Evolutionary conservation across 2,113 vertebrate species (phyloP), one percentile per base, ranked within the genome.

Genomic region (Clinocottus analis): DNA sequence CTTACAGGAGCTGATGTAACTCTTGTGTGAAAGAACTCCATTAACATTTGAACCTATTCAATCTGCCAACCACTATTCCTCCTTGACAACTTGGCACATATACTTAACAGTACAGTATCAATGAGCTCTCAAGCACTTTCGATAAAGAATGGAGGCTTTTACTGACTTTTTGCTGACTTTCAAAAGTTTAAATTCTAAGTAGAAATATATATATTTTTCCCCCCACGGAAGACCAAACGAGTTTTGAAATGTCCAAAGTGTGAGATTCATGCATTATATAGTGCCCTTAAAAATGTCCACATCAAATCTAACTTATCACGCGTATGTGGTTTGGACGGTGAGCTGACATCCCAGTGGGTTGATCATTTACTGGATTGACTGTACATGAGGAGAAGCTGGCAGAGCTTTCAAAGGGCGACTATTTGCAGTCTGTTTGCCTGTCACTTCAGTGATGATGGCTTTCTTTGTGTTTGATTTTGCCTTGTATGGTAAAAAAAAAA

Each of bases 1-100:
- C 29, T 62, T 21, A 37, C 49, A 43, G 45, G 25, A 35, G 75
- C 39, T 3, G 39, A 53, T 73, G 25, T 79, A 56, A 66, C 19
- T 75, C 59, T 70, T 16, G n/a, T 35, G 61, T 56, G 43, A 85
- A 67, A 73, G 23, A 51, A 67, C 72, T 67, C 68, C 21, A 90
- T 85, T 79, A 79, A 66, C 72, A 71, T 85, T 75, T 83, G 62
- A 66, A 75, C 41, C 63, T 58, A 33, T 77, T 65, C 65, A 71
- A 21, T 71, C 37, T 79, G 69, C 65, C 70, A 29, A 21, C 59
- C 29, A 37, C 59, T 66, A 12, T 60, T 77, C 68, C 41, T 78
- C 39, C 66, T 75, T 69, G 47, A 72, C 25, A 39, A 59, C 41
- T 74, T 71, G 13, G 33, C 29, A 49, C 79, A 33, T 47, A 55